These are phyloP conservation scores for Orchesella flavescens DNA, from an alignment of 2,888 invertebrate genomes.

Conservation along the genomic window DNA sequence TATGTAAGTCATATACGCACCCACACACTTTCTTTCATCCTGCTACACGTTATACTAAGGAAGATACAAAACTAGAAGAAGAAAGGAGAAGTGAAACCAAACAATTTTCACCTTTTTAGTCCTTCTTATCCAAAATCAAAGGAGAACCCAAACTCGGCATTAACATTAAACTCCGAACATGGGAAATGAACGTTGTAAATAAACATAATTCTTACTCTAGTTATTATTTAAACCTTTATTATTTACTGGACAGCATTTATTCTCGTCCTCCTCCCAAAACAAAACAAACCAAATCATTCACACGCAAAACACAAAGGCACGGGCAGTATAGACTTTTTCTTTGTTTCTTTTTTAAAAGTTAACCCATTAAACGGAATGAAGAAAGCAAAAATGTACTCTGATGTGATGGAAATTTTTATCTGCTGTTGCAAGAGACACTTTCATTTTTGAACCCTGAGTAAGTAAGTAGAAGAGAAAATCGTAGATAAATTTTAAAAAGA, in stretches of 20 bases:
- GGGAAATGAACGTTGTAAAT: too few species aligned
- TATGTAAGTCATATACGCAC: not conserved
- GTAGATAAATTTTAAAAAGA: not conserved
- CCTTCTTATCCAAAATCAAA: too few species aligned
- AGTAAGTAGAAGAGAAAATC: slow-evolving; percentile 7
- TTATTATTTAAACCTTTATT: not conserved
- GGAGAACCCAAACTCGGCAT: too few species aligned
- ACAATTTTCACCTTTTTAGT: too few species aligned
- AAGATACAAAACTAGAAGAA: not conserved
- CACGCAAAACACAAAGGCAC: slow-evolving; percentile 14
- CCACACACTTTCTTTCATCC: too few species aligned
- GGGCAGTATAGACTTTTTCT: not conserved
- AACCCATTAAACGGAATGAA: slow-evolving; percentile 43
- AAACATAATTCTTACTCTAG: not conserved
- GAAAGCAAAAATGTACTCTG: slow-evolving; percentile 33
- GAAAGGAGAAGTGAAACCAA: not conserved
- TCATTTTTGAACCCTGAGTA: slow-evolving; percentile 51
- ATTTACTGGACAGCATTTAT: too few species aligned
- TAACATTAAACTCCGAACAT: too few species aligned
- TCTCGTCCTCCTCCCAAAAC: too few species aligned
- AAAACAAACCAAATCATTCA: slow-evolving; percentile 10
- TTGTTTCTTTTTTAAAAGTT: not conserved
- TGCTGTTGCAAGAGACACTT: slow-evolving; percentile 27
- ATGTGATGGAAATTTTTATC: slow-evolving; percentile 49
- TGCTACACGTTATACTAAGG: too few species aligned